These are phyloP conservation scores for Drosophila paranaensis DNA, from an alignment of 2,888 invertebrate genomes.

Conservation along the genomic window DNA sequence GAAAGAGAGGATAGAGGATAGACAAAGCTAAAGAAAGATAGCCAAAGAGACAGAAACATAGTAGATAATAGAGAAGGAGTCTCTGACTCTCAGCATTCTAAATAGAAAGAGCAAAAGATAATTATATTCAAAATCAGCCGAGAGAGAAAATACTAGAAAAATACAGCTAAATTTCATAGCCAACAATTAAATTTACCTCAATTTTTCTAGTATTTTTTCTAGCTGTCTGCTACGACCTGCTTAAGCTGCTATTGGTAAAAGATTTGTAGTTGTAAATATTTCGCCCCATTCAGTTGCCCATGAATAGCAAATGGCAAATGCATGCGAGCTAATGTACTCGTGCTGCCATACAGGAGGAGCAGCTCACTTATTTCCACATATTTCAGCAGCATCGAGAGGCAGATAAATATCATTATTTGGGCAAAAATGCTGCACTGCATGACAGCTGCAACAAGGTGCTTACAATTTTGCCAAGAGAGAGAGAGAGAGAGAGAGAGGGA, in stretches of 20 bases:
- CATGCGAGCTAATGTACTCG: background rate
- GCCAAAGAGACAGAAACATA: background rate
- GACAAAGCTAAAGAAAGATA: too few species aligned
- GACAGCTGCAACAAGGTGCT: constrained; percentile 64
- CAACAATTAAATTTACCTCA: too few species aligned
- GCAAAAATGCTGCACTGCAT: constrained; percentile 40
- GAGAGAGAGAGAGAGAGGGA: too few species aligned
- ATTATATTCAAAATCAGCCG: too few species aligned
- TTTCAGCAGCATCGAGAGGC: constrained; percentile 7
- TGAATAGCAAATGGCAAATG: background rate
- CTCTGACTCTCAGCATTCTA: too few species aligned
- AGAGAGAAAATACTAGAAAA: background rate
- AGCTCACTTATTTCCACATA: constrained; percentile 8
- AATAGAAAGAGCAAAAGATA: background rate
- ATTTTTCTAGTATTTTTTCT: too few species aligned
- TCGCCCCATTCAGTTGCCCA: background rate
- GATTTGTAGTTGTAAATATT: background rate
- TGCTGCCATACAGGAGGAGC: background rate
- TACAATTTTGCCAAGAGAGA: constrained; percentile 65
- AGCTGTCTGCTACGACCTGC: background rate
- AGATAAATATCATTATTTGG: constrained; percentile 64
- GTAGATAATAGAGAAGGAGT: too few species aligned
- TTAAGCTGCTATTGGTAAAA: background rate
- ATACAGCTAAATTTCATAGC: background rate
- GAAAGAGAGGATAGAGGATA: too few species aligned